Percentiles rank a stretch among this genome's conserved stretches.
Evolutionary conservation across 2,113 vertebrate genomes (phyloP).

Genomic region (Propithecus coquereli): DNA sequence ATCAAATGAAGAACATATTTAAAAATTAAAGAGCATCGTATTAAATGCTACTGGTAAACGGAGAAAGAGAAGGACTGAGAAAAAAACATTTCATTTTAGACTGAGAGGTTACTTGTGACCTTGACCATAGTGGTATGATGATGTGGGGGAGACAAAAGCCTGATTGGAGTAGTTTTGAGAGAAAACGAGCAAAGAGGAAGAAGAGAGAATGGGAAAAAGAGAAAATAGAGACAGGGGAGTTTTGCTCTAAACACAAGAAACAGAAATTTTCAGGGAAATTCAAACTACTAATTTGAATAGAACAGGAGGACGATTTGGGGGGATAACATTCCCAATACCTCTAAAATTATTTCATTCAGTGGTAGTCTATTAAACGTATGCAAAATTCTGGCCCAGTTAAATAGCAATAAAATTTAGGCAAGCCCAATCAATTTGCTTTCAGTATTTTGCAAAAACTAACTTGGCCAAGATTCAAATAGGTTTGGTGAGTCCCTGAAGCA

Average conservation of each 20-base stretch:
- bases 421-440: not conserved
- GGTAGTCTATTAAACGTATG: not conserved
- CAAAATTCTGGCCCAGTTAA: not conserved
- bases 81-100: not conserved
- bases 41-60: not conserved
- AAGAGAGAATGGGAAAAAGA: not conserved
- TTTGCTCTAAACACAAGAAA: not conserved
- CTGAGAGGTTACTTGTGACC: not conserved
- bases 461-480: slow-evolving; percentile 1
- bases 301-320: not conserved
- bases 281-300: not conserved
- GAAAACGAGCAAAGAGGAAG: not conserved
- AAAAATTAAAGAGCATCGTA: not conserved
- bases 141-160: not conserved
- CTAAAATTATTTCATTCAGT: not conserved
- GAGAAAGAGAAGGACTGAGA: not conserved
- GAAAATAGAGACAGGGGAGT: not conserved
- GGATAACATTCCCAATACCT: not conserved
- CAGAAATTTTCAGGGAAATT: not conserved
- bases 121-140: not conserved
- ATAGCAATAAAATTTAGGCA: not conserved
- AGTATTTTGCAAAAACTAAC: not conserved
- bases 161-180: not conserved
- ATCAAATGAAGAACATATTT: not conserved
- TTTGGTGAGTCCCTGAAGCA: not conserved